Percentiles rank a stretch among this genome's conserved stretches.
Conservation (phyloP, 2,113 vertebrate species). For the Haplochromis vanheusdeni region DNA sequence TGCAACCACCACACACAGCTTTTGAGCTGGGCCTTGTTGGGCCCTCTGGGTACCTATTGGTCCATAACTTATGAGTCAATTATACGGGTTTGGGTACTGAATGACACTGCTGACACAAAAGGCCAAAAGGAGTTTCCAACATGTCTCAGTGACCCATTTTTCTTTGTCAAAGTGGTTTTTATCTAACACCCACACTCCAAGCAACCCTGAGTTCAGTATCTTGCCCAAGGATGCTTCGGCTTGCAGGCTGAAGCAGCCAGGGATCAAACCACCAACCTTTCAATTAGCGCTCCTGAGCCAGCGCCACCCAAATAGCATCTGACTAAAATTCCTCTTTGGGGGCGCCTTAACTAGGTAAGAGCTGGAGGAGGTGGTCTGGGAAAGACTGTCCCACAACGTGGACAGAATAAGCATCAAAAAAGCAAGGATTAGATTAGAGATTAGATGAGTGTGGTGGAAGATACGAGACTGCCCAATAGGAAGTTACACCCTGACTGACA, state of each 20-base stretch:
- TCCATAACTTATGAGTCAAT: background rate
- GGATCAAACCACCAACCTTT: background rate
- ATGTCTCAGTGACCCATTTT: background rate
- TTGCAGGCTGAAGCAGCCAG: background rate
- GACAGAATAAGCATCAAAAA: background rate
- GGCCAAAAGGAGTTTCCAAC: background rate
- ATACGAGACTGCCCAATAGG: accelerated
- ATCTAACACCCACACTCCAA: background rate
- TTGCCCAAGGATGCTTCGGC: background rate
- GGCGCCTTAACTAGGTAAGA: background rate
- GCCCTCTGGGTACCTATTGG: background rate
- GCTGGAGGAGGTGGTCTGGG: background rate
- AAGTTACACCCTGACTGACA: background rate
- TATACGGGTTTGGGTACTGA: background rate
- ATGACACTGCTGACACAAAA: background rate
- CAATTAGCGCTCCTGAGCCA: background rate
- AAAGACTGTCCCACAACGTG: accelerated
- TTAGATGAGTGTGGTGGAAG: background rate
- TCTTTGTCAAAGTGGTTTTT: background rate
- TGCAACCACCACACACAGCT: background rate
- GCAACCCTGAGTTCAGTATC: accelerated
- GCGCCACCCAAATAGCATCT: background rate
- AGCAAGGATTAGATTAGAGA: background rate
- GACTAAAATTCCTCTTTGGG: background rate
- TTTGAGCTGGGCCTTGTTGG: background rate